A percentile compares a stretch with the other conserved stretches of the same genome.
These are phyloP conservation scores for Pseudorectes ferrugineus DNA, from an alignment of 2,113 vertebrate species.

Conservation along the genomic window DNA sequence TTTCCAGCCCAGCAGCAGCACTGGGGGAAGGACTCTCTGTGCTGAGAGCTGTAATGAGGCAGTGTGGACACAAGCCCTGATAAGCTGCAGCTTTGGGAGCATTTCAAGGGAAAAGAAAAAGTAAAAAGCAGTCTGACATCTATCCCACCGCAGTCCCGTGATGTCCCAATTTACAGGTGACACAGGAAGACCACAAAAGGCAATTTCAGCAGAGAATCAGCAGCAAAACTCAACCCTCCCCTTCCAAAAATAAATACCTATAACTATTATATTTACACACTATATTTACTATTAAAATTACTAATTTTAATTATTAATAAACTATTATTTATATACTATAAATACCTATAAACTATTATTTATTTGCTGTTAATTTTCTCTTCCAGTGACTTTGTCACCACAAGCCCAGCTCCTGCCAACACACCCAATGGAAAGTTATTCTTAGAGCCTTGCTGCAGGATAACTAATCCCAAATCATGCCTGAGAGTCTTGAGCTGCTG, in stretches of 20 bases:
- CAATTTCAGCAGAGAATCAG: background rate
- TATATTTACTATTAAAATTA: no score
- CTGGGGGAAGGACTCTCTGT: background rate
- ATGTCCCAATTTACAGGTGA: background rate
- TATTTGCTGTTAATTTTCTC: background rate
- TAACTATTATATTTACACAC: no score
- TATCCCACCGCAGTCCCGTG: background rate
- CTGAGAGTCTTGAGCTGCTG: conserved; percentile 26
- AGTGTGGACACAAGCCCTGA: background rate
- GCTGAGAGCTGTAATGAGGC: background rate
- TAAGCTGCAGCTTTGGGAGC: background rate
- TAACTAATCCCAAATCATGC: conserved; percentile 17
- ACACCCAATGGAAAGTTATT: conserved; percentile 36
- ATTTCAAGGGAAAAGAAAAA: background rate
- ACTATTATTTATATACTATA: no score
- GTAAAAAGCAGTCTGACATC: background rate
- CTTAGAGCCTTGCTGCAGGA: conserved; percentile 42
- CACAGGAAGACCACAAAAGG: background rate
- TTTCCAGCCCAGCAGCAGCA: background rate
- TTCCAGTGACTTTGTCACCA: background rate
- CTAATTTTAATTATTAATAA: no score
- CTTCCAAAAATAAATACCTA: background rate
- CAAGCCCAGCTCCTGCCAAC: conserved; percentile 2
- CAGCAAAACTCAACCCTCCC: background rate
- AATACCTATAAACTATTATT: background rate